These are phyloP conservation scores for Dione juno DNA, from an alignment of 2,888 invertebrate species.

Conservation along the genomic window DNA sequence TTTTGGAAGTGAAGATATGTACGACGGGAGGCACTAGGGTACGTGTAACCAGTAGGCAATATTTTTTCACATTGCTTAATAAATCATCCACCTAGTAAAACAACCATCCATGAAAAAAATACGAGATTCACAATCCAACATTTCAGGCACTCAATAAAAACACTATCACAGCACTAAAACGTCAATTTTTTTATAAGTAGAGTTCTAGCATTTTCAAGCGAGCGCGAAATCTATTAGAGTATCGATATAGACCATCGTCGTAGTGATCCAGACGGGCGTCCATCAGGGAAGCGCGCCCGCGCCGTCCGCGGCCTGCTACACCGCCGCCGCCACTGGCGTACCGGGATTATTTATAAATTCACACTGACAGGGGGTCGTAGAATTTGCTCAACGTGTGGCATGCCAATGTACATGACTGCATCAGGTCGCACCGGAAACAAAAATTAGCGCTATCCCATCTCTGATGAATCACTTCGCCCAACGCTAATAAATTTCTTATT, in stretches of 20 bases:
- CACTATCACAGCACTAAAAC: constrained; percentile 34
- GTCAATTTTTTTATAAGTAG: constrained; percentile 5
- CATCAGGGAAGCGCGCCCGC: constrained; percentile 80
- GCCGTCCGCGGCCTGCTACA: constrained; percentile 81
- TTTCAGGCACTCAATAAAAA: constrained; percentile 4
- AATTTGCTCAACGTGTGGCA: constrained; percentile 77
- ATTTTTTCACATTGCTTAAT: background rate
- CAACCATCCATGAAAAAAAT: background rate
- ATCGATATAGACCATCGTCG: constrained; percentile 52
- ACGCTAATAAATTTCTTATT: constrained; percentile 27
- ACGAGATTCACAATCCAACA: background rate
- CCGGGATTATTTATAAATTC: constrained; percentile 83
- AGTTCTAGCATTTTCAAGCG: constrained; percentile 9
- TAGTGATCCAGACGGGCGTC: constrained; percentile 69
- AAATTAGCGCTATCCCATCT: constrained; percentile 45
- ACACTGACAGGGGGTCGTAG: constrained; percentile 82
- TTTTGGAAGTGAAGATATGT: constrained; percentile 57
- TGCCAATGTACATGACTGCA: constrained; percentile 70
- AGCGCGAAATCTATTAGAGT: constrained; percentile 36
- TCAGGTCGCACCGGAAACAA: constrained; percentile 71
- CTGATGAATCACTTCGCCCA: constrained; percentile 36
- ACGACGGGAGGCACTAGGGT: background rate
- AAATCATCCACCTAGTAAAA: background rate
- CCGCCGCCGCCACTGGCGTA: constrained; percentile 81
- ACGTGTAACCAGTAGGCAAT: background rate